These are phyloP conservation scores for Loriculus beryllinus DNA, from an alignment of 2,797 vertebrate genomes.

Conservation along the genomic window DNA sequence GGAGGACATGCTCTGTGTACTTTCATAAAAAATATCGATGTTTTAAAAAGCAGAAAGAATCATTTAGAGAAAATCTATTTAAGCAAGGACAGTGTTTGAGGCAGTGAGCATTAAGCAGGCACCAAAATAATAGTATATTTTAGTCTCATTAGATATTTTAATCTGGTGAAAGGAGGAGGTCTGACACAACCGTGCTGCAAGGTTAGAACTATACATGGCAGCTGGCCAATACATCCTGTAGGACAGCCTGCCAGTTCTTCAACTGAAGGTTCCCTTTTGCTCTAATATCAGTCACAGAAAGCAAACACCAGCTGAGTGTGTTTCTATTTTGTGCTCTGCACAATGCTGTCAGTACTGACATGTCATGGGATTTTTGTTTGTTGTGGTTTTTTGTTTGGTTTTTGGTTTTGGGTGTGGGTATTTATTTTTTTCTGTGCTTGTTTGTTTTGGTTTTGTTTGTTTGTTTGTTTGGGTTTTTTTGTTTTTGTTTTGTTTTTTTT, in stretches of 20 bases:
- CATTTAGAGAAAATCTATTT: background rate
- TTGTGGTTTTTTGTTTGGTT: background rate
- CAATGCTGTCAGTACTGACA: background rate
- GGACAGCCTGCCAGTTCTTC: background rate
- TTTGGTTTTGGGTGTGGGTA: background rate
- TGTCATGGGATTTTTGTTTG: fast-evolving
- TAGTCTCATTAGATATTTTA: background rate
- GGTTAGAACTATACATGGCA: background rate
- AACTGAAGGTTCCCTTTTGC: background rate
- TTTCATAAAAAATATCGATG: background rate
- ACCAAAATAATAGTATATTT: background rate
- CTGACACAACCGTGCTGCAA: background rate
- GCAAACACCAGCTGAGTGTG: fast-evolving
- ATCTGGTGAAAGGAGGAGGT: background rate
- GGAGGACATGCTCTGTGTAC: background rate
- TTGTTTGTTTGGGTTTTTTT: background rate
- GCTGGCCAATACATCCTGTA: background rate
- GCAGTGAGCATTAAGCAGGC: background rate
- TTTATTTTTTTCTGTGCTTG: background rate
- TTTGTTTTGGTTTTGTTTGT: background rate
- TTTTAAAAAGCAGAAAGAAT: background rate
- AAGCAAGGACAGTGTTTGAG: background rate
- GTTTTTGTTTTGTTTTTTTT: background rate
- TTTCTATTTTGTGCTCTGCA: background rate
- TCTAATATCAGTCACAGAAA: background rate